These are phyloP conservation scores for Drosophila sp. DNA, from an alignment of 1,140 invertebrate species.

Conservation along the genomic window DNA sequence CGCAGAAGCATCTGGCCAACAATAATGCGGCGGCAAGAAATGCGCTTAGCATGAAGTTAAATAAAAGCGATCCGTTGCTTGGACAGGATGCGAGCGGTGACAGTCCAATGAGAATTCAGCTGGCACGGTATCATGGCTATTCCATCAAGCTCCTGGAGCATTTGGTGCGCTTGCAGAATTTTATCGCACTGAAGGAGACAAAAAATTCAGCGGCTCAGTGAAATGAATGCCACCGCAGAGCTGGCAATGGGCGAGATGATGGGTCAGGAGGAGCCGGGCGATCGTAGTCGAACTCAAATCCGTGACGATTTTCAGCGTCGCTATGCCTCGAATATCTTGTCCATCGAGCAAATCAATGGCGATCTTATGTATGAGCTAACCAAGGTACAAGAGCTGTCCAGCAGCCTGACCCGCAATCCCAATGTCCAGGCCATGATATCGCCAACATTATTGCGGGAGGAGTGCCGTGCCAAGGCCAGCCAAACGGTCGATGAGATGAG, in stretches of 20 bases:
- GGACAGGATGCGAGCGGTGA: conserved; percentile 84
- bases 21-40: conserved; percentile 67
- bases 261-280: conserved; percentile 78
- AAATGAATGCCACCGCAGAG: conserved; percentile 96
- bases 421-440: conserved; percentile 94
- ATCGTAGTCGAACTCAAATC: conserved; percentile 44
- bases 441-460: conserved; percentile 93
- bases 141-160: conserved; percentile 93
- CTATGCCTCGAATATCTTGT: conserved; percentile 95
- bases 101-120: conserved; percentile 64
- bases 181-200: conserved; percentile 93
- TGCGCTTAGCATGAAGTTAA: conserved; percentile 75
- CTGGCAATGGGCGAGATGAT: conserved; percentile 87
- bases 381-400: conserved; percentile 93
- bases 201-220: conserved; percentile 93
- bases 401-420: conserved; percentile 94
- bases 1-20: conserved; percentile 59
- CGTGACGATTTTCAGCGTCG: conserved; percentile 94
- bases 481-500: conserved; percentile 91
- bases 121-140: conserved; percentile 87
- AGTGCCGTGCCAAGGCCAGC: conserved; percentile 93
- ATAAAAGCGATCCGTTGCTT: conserved; percentile 86
- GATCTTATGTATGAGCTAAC: conserved; percentile 94
- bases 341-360: conserved; percentile 95
- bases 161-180: conserved; percentile 94